These are phyloP conservation scores for Meles meles DNA, from an alignment of 2,113 vertebrate genomes.

Conservation along the genomic window DNA sequence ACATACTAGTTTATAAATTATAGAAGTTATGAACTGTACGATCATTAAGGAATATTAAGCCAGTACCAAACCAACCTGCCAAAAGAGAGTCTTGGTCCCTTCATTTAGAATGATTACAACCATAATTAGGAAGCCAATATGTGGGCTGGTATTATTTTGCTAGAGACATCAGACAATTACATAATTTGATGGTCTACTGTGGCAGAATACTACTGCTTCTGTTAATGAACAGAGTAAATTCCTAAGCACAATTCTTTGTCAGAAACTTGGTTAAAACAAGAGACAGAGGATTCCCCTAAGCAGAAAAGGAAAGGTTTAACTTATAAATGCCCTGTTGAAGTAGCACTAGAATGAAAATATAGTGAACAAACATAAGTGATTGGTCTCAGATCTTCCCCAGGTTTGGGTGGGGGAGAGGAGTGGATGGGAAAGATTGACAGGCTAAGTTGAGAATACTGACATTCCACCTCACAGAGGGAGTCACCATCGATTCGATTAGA, in stretches of 20 bases:
- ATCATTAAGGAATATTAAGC: constrained; percentile 5
- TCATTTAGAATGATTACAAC: not conserved
- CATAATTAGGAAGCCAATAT: not conserved
- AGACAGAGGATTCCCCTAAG: not conserved
- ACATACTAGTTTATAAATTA: not conserved
- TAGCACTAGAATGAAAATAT: not conserved
- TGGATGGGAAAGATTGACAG: not conserved
- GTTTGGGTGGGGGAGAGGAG: not conserved
- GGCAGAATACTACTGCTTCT: not conserved
- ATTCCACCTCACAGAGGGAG: not conserved
- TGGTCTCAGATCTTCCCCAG: not conserved
- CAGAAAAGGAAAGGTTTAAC: not conserved
- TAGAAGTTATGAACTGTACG: not conserved
- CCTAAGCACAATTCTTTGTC: constrained; percentile 4
- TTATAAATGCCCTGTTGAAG: not conserved
- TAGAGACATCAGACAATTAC: not conserved
- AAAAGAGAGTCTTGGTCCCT: not conserved
- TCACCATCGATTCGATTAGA: not conserved
- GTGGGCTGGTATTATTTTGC: not conserved
- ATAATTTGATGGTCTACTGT: not conserved
- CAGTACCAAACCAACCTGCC: not conserved
- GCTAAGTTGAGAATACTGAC: not conserved
- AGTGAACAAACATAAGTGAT: not conserved
- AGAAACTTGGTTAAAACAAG: constrained; percentile 19
- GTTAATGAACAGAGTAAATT: not conserved